Evolutionary conservation across 30 jellyfish, hydroid and myxozoan species (phyloP).

Genomic region (Clytia hemisphaerica): DNA sequence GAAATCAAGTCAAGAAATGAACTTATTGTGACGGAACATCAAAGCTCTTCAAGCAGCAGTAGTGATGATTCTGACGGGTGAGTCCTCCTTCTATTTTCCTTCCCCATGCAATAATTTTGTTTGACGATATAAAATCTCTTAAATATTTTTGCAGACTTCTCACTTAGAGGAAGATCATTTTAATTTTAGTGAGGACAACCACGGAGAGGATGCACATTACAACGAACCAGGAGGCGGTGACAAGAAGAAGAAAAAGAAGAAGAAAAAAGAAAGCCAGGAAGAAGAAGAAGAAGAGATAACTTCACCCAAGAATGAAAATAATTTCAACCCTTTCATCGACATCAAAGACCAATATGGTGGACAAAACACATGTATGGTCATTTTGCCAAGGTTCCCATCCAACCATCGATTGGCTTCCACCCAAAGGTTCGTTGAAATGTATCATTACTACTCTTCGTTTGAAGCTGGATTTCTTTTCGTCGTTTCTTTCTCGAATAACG

Average conservation of each 20-base stretch:
- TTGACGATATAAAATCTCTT: not conserved
- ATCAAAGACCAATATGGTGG: conserved; percentile 48
- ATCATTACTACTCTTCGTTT: not conserved
- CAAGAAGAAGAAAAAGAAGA: not conserved
- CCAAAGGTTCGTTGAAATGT: conserved; percentile 30
- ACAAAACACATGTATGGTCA: conserved; percentile 22
- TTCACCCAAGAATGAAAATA: not conserved
- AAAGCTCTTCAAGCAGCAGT: not conserved
- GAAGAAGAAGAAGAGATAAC: not conserved
- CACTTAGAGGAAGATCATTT: not conserved
- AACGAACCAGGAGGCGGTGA: not conserved
- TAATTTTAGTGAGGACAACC: not conserved
- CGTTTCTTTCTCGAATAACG: too few relatives aligned
- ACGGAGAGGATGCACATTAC: conserved; percentile 10
- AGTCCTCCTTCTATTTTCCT: too few relatives aligned
- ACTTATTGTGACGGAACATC: not conserved
- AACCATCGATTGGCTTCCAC: conserved; percentile 34
- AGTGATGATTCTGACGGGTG: too few relatives aligned
- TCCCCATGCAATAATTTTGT: too few relatives aligned
- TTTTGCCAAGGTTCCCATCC: conserved; percentile 24
- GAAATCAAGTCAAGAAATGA: too few relatives aligned
- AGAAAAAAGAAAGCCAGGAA: conserved; percentile 6
- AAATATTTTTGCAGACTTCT: not conserved
- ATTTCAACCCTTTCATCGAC: conserved; percentile 13
- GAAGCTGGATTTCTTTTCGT: not conserved